Base-by-base conservation (phyloP, 1,140 invertebrate species). In the Lepidostoma basale region DNA sequence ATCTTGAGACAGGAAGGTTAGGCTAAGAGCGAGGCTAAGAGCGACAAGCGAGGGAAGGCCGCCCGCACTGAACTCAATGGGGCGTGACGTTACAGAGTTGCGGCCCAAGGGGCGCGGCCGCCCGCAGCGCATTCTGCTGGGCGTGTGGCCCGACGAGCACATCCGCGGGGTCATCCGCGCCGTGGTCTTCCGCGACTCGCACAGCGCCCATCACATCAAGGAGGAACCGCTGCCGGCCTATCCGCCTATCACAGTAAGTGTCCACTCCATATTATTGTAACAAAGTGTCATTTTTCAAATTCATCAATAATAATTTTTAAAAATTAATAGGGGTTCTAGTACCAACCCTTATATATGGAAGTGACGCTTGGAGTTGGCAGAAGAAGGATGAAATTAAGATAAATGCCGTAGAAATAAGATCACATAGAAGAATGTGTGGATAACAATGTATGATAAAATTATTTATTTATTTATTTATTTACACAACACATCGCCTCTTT, bases 131-230 rank as follows among this genome's bases (percentile, higher is more conserved):
- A 95, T 96, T 77, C 83, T 96, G 52, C 82, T 95, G 62, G 94
- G 94, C 65, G 90, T 93, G 70, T 96, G 94, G 94, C 93, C 93
- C 2, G 93, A 96, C 79, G 93, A 95, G 76, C 92, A 95, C 77
- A 94, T 96, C 75, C 88, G 92, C 74, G 92, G 92, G 42, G 94
- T 96, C 64, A 95, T 96, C 71, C 86, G 93, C 74, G 92, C 93
- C 20, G 94, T 96, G 30, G 94, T 96, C 20, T 96, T 96, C 85
- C 84, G 93, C 72, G 94, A 96, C 75, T 87, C 88, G 39, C 83
- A 86, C 69, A 87, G 84, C 47, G 81, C 84, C 22, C 88, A 90
- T 81, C 85, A 92, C 71, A 88, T 90, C 72, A 91, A 92, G 77
- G 90, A 92, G 74, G 90, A 91, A 74, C 83, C 86, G 64, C 84